Evolutionary conservation across 2,113 vertebrate species (phyloP), one percentile per base, ranked within the genome.

Genomic region (Prochilodus magdalenae): DNA sequence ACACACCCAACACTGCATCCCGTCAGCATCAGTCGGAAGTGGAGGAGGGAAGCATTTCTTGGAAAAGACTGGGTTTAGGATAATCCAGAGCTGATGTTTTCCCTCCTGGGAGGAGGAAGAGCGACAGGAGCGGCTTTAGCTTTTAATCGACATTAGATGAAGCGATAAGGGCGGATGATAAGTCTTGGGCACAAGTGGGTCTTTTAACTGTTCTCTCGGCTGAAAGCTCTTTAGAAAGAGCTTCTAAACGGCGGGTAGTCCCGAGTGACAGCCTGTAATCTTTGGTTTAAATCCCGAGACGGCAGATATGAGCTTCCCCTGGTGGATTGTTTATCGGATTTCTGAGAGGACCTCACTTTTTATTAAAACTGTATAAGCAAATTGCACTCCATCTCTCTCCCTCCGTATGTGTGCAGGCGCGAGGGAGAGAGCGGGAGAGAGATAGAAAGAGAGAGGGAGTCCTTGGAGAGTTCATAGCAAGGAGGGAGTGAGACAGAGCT

Each of bases 31-130:
- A 65, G 62, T 27, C 62, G 24, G 80, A 65, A 20, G 44, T 78
- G 76, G 71, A 72, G 57, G 30, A 44, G n/a, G 27, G 26, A 76
- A 79, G 30, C 33, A 26, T 71, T 59, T 71, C 67, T 29, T 22
- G 20, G 72, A 75, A 79, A 44, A 79, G 72, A 79, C 70, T 73
- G 71, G 70, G 53, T 36, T 62, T 57, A 79, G 70, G 70, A 82
- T 85, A 79, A 85, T 85, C 76, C 84, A 71, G 47, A 33, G 47
- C 70, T 81, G 65, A 63, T 22, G 51, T 81, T 77, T 81, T 73
- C 18, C 57, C 62, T 85, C 63, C 79, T 57, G 76, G 40, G 63
- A 33, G 70, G 75, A 82, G 65, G 57, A 16, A 78, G 40, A 74
- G 75, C 53, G 79, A 69, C 27, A 73, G 33, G 36, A 30, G 20